Evolutionary conservation across 2,113 vertebrate species (phyloP).

Genomic region (Sapayoa aenigma): DNA sequence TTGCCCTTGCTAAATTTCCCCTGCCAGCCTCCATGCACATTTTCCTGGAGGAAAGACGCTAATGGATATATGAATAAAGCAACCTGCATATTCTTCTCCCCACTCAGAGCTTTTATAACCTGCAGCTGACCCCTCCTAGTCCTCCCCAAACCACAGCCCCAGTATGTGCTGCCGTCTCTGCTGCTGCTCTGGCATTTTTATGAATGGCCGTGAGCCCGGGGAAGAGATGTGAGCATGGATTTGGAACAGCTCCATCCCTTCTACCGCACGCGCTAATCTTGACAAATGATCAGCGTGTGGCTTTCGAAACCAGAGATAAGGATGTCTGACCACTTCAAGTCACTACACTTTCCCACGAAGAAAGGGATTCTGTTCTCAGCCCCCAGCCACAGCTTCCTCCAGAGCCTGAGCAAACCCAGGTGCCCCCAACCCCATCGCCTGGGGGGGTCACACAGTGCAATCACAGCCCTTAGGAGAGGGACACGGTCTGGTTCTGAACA

Average conservation of each 20-base stretch:
- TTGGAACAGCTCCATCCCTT: slow-evolving; percentile 68
- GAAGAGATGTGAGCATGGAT: slow-evolving; percentile 26
- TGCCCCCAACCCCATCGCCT: not conserved
- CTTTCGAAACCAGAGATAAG: slow-evolving; percentile 60
- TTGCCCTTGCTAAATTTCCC: not conserved
- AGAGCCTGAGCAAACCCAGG: not conserved
- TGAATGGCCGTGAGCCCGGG: slow-evolving; percentile 54
- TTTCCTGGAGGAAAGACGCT: not conserved
- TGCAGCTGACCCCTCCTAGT: not conserved
- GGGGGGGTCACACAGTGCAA: not conserved
- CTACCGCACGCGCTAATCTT: slow-evolving; percentile 55
- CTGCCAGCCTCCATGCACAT: not conserved
- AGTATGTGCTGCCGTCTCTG: not conserved
- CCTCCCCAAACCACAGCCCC: slow-evolving; percentile 36
- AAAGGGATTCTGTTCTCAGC: slow-evolving; percentile 27
- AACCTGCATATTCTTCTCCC: slow-evolving; percentile 22
- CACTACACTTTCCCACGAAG: slow-evolving; percentile 42
- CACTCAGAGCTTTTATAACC: not conserved
- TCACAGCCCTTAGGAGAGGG: not conserved
- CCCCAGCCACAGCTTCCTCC: not conserved
- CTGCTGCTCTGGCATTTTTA: slow-evolving; percentile 55
- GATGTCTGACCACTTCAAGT: slow-evolving; percentile 33
- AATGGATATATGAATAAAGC: not conserved
- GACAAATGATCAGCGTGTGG: slow-evolving; percentile 63
- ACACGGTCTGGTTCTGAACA: not conserved